Base-by-base conservation (phyloP, 2,888 invertebrate species). In the Parelbella ahira region DNA sequence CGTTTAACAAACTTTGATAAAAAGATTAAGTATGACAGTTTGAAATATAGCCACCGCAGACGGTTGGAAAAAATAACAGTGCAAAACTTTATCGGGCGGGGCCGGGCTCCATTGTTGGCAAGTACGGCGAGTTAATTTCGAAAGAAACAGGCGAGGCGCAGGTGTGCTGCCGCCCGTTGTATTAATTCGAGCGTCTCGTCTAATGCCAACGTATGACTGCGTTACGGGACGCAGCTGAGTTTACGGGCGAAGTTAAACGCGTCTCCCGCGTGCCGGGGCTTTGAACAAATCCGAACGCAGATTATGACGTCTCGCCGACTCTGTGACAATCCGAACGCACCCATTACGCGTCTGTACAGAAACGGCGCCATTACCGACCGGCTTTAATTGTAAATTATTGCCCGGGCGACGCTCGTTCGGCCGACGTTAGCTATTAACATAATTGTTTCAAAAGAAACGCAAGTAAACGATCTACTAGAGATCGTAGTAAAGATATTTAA, bases 11-110 rank as follows among this genome's bases (percentile, higher is more conserved):
- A 87, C 81, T 87, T 86, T 86, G 87, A 87, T 87, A 87, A 87
- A 84, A 82, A 87, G 87, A 87, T 87, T 86, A 87, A 87, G 72
- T 84, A 82, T 86, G 87, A 86, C 87, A 87, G 79, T 83, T 83
- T 87, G 87, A 87, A 87, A 87, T 87, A 87, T 86, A 75, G 83
- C 84, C 70, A 67, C 73, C 77, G 79, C 72, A 76, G 74, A 72
- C 61, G 70, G 62, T n/a, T 56, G 63, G 67, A 72, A 79, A 78
- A 80, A 80, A 81, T 65, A 81, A 80, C 75, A 75, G 71, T 62
- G 77, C 76, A 77, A 77, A 82, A 83, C 58, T 83, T 82, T 72
- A 63, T 57, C 72, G 67, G 63, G 60, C 60, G 58, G 55, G 49
- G 54, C 47, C 53, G 50, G 56, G 68, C 77, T 74, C 78, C 80